Percentiles rank a stretch among this genome's conserved stretches.
Conservation (phyloP, 2,888 invertebrate species). For the Sarcophaga caerulescens region DNA sequence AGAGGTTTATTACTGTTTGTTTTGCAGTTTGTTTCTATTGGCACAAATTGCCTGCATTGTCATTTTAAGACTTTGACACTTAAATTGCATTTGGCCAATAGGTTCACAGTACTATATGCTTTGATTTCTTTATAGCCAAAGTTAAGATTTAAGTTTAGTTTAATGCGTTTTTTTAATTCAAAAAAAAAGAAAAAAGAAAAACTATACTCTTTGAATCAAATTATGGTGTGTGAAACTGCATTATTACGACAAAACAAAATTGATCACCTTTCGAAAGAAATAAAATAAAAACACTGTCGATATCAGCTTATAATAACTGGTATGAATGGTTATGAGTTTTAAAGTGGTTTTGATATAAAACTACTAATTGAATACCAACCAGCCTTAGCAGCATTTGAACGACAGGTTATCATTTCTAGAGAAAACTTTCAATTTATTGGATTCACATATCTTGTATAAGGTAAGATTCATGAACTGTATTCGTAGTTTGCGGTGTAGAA, state of each 20-base stretch:
- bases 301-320: neutral
- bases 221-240: neutral
- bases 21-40: slow-evolving; percentile 36
- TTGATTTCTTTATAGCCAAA: neutral
- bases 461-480: no score
- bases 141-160: slow-evolving; percentile 27
- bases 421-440: neutral
- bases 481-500: no score
- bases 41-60: slow-evolving; percentile 59
- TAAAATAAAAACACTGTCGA: neutral
- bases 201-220: neutral
- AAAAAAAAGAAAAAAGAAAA: no score
- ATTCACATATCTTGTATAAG: no score
- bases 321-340: neutral
- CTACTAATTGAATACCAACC: neutral
- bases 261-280: neutral
- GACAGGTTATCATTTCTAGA: neutral
- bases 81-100: slow-evolving; percentile 25
- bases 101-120: neutral
- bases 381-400: neutral
- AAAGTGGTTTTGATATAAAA: neutral
- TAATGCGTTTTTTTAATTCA: neutral
- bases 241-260: slow-evolving; percentile 1
- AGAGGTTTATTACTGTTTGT: neutral
- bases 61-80: slow-evolving; percentile 49